phyloP scores from a whole-genome alignment of 2,797 vertebrate species.

The Synaphobranchus kaupii region DNA sequence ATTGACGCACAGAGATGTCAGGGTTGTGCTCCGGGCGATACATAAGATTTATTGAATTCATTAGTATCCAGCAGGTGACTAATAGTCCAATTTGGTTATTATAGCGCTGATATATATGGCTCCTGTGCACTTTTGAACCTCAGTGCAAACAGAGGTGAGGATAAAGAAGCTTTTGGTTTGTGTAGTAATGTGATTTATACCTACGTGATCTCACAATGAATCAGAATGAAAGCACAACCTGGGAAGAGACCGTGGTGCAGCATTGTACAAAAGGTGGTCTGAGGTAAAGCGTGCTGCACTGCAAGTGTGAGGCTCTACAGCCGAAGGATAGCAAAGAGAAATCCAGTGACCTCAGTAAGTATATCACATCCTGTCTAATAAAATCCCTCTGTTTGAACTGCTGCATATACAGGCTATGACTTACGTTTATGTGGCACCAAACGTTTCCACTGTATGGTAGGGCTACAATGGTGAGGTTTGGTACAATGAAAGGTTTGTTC shows the following conservation, averaged over 20 bases:
- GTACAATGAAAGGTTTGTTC: background rate
- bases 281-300: background rate
- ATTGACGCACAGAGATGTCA: background rate
- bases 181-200: background rate
- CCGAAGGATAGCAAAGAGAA: background rate
- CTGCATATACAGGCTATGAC: background rate
- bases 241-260: background rate
- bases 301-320: background rate
- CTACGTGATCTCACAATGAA: background rate
- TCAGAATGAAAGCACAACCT: background rate
- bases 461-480: background rate
- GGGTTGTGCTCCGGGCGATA: background rate
- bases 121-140: background rate
- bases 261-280: background rate
- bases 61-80: conserved; percentile 15
- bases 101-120: background rate
- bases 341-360: background rate
- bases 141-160: conserved; percentile 3
- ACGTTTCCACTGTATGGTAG: background rate
- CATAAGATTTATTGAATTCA: conserved; percentile 18
- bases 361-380: conserved; percentile 24
- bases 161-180: background rate
- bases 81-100: background rate
- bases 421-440: background rate
- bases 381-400: background rate